phyloP scores from a whole-genome alignment of 2,797 vertebrate genomes.

The Furcifer pardalis region DNA sequence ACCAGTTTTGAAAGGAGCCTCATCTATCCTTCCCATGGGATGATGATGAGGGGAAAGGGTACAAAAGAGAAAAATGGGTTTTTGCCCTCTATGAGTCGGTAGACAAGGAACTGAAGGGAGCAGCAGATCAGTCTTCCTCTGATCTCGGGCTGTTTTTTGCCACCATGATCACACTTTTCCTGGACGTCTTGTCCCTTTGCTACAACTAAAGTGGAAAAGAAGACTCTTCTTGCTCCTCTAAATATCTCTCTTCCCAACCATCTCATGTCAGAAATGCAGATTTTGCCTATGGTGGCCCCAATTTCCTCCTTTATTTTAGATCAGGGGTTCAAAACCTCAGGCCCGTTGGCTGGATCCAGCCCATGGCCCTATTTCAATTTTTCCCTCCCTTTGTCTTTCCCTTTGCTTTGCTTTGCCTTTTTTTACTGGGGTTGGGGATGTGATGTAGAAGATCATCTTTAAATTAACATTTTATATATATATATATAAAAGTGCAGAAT shows the following conservation, averaged over 20 bases:
- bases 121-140: too few relatives aligned
- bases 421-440: conserved; percentile 26
- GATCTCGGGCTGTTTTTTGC: too few relatives aligned
- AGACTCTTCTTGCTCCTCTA: background rate
- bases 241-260: background rate
- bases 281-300: background rate
- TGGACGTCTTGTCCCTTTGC: too few relatives aligned
- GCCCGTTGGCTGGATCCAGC: too few relatives aligned
- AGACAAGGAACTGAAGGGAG: too few relatives aligned
- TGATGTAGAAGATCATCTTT: conserved; percentile 55
- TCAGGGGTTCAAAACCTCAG: too few relatives aligned
- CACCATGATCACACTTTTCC: too few relatives aligned
- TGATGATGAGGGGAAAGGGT: too few relatives aligned
- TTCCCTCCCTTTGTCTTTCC: conserved; percentile 29
- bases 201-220: background rate
- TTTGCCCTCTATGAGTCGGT: too few relatives aligned
- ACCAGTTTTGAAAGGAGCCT: too few relatives aligned
- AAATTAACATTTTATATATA: background rate
- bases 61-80: background rate
- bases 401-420: conserved; percentile 27
- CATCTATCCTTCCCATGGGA: rapidly evolving
- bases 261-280: background rate
- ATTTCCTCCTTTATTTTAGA: conserved; percentile 26
- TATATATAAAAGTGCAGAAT: conserved; percentile 57
- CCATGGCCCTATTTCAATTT: too few relatives aligned